Evolutionary conservation across 2,797 vertebrate genomes (phyloP).

Genomic region (Borostomias antarcticus): DNA sequence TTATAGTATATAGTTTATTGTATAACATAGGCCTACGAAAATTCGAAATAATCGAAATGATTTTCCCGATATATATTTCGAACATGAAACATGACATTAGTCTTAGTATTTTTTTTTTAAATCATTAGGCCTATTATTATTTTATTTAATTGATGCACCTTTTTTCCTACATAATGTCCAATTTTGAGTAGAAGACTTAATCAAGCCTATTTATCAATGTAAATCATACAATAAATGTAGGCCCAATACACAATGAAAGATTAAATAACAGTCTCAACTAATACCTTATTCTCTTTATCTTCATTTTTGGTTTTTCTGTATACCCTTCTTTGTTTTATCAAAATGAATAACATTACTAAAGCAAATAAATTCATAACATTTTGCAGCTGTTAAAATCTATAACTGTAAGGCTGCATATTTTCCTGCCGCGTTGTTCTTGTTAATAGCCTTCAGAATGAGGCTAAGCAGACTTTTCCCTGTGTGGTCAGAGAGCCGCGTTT

Average conservation of each 20-base stretch:
- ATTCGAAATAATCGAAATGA: no score
- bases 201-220: no score
- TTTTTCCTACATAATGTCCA: not conserved
- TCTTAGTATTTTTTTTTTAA: not conserved
- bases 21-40: no score
- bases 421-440: not conserved
- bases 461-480: conserved; percentile 21
- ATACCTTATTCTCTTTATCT: no score
- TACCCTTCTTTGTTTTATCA: no score
- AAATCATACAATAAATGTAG: no score
- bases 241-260: no score
- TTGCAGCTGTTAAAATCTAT: not conserved
- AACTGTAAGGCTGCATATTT: not conserved
- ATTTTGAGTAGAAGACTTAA: not conserved
- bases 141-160: not conserved
- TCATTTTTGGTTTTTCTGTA: no score
- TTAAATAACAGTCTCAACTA: not conserved
- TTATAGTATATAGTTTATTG: no score
- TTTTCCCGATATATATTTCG: no score
- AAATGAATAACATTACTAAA: no score
- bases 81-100: not conserved
- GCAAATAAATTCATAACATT: no score
- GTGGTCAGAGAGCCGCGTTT: conserved; percentile 31
- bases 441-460: not conserved
- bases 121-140: not conserved